Conservation (phyloP, 2,113 vertebrate genomes). For the Pygoscelis antarcticus region DNA sequence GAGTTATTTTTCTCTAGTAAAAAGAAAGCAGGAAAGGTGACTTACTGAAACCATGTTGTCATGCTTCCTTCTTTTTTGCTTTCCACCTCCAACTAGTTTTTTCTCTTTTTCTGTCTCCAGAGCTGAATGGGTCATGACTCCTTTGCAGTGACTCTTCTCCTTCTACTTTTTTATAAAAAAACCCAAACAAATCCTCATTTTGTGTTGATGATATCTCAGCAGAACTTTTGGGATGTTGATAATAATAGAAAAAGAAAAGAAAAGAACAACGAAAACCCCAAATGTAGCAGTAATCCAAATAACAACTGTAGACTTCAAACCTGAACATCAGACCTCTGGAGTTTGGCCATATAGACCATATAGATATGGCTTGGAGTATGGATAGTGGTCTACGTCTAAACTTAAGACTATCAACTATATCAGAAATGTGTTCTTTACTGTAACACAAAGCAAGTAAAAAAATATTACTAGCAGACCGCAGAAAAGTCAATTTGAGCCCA, state of each 20-base stretch:
- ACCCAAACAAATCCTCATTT: background rate
- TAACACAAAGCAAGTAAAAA: background rate
- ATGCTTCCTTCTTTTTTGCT: background rate
- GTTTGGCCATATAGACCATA: accelerated
- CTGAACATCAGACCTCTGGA: background rate
- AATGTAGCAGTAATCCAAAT: background rate
- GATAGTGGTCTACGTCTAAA: background rate
- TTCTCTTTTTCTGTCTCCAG: background rate
- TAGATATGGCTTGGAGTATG: background rate
- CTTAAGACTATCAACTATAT: background rate
- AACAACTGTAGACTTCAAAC: background rate
- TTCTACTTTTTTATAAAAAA: background rate
- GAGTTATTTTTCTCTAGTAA: background rate
- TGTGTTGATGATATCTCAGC: background rate
- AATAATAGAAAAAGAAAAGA: background rate
- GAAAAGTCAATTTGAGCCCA: background rate
- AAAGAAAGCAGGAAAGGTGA: background rate
- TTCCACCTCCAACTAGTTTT: background rate
- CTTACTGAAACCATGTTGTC: background rate
- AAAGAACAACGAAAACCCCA: no score
- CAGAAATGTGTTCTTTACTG: background rate
- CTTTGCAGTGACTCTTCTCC: background rate
- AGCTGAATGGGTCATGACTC: background rate
- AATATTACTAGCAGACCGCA: background rate
- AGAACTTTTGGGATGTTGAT: background rate